These are phyloP conservation scores for Nebria ingens DNA, from an alignment of 1,140 invertebrate genomes.

Conservation along the genomic window DNA sequence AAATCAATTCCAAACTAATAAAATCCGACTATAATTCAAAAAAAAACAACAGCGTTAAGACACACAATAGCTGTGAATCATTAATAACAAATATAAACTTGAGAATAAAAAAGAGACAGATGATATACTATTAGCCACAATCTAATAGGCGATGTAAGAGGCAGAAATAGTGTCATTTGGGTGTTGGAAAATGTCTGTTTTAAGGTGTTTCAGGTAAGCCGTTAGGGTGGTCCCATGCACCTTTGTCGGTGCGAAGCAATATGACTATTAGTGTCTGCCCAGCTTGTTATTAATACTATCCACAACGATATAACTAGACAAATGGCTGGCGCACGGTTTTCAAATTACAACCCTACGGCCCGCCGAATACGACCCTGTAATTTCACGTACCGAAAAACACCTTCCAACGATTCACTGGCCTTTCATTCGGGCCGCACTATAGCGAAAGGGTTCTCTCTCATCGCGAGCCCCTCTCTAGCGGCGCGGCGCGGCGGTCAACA, in stretches of 20 bases:
- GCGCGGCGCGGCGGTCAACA: too few species aligned
- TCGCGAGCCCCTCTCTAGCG: too few species aligned
- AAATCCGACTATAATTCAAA: too few species aligned
- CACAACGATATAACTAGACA: background rate
- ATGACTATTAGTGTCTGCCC: background rate
- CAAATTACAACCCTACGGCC: slow-evolving; percentile 4
- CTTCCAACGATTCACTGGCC: background rate
- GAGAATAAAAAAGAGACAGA: too few species aligned
- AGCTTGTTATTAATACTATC: slow-evolving; percentile 1
- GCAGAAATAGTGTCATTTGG: background rate
- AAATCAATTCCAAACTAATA: too few species aligned
- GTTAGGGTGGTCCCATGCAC: slow-evolving; percentile 1
- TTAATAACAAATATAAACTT: too few species aligned
- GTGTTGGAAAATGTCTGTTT: background rate
- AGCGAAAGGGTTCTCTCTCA: background rate
- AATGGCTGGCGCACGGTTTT: background rate
- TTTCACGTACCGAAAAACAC: background rate
- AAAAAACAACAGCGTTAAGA: too few species aligned
- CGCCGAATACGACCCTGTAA: background rate
- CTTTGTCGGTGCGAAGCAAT: background rate
- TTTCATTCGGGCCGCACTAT: background rate
- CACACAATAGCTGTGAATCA: too few species aligned
- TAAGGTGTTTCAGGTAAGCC: background rate
- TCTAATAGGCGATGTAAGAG: too few species aligned
- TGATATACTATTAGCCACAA: too few species aligned